Base-by-base conservation (phyloP, 2,888 invertebrate genomes). In the Orthosia cruda region DNA sequence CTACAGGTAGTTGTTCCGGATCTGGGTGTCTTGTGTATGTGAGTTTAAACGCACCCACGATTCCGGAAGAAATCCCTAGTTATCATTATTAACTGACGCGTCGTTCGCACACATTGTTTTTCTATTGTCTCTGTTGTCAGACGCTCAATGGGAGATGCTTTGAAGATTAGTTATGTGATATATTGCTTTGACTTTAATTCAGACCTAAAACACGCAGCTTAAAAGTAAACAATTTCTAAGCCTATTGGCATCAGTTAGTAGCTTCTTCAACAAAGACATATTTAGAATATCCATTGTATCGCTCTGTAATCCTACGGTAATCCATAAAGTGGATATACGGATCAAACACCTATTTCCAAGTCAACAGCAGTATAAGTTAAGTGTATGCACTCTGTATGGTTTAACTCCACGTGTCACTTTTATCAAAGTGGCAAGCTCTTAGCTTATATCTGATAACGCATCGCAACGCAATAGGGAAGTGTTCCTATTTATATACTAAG, bases 271-370 rank as follows among this genome's bases (percentile, higher is more conserved):
- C 4, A 18, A 40, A 0, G 18, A 12, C 4, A 58, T 40, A n/a
- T 13, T 32, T 18, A 3, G 18, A 18, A 32, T 58, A 26, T 58
- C 11, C 4, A 18, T 18, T 32, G 5, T 58, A 59, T 40, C 40
- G 32, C 58, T n/a, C 18, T 18, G 9, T 58, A 58, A 12, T 13
- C 50, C 1, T 47, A 12, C 52, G 9, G 32, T 75, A 15, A 57
- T 76, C 50, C n/a, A 13, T n/a, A 52, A 47, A 52, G 7, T 63
- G 18, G 72, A 71, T 58, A 47, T 20, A 26, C 20, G 62, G 40
- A 49, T 79, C 52, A 72, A 40, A 52, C 15, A 4, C 12, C 63
- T 58, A 59, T 64, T 50, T 77, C 13, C 26, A 74, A 45, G 18
- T 2, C 13, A 16, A 57, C 23, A 57, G 0, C 13, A 15, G 7